phyloP scores from a whole-genome alignment of 1,140 invertebrate species.

The Oreohelix idahoensis region DNA sequence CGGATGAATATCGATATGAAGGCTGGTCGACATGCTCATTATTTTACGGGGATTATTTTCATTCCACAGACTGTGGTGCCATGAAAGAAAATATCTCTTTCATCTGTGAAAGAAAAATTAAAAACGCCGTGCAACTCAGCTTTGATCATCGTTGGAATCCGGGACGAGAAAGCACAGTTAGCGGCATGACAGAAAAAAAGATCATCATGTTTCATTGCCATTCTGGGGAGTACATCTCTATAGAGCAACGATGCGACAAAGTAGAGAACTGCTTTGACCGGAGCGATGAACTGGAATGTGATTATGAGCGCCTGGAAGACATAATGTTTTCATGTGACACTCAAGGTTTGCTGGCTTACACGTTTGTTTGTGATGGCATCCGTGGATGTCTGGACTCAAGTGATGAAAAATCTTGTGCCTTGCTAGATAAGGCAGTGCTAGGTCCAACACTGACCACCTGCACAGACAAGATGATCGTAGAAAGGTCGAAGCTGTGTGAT shows the following conservation, averaged over 20 bases:
- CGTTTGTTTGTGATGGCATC: constrained; percentile 41
- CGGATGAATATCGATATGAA: constrained; percentile 23
- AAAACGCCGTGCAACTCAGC: background rate
- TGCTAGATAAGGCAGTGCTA: background rate
- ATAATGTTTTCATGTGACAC: constrained; percentile 25
- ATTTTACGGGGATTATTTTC: background rate
- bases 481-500: constrained; percentile 15
- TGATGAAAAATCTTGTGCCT: constrained; percentile 34
- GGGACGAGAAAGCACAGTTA: background rate
- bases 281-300: constrained; percentile 19
- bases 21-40: constrained; percentile 26
- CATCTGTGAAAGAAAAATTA: constrained; percentile 26
- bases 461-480: constrained; percentile 12
- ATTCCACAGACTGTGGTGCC: constrained; percentile 6
- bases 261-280: constrained; percentile 28
- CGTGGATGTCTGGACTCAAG: constrained; percentile 34
- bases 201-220: background rate
- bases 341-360: constrained; percentile 7
- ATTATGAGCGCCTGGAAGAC: background rate
- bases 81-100: constrained; percentile 14
- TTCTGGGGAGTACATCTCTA: constrained; percentile 5
- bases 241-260: constrained; percentile 20
- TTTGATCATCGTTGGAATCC: background rate
- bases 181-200: background rate
- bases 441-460: background rate